Evolutionary conservation across 2,113 vertebrate genomes (phyloP).

Genomic region (Leucosticte australis): DNA sequence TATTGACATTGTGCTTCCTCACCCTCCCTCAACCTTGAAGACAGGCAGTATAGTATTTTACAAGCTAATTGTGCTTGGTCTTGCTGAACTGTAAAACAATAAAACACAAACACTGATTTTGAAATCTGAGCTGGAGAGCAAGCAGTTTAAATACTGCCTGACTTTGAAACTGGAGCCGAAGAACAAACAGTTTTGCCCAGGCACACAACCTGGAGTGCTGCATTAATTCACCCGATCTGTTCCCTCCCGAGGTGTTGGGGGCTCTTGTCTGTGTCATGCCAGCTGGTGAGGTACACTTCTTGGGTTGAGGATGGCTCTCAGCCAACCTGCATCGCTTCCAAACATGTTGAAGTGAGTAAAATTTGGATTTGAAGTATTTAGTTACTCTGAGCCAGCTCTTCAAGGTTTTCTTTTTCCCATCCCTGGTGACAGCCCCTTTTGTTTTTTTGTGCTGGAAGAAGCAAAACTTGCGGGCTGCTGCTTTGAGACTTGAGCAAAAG

Average conservation of each 20-base stretch:
- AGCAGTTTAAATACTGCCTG: neutral
- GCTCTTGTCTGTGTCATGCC: constrained; percentile 44
- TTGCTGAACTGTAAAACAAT: constrained; percentile 23
- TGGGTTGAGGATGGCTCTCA: constrained; percentile 17
- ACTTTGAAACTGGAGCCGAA: neutral
- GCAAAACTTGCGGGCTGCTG: neutral
- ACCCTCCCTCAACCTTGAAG: constrained; percentile 3
- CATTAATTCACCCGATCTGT: constrained; percentile 37
- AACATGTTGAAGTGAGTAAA: constrained; percentile 50
- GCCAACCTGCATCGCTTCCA: constrained; percentile 43
- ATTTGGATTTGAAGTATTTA: constrained; percentile 43
- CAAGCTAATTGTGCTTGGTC: constrained; percentile 27
- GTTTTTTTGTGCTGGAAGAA: neutral
- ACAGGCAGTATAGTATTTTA: neutral
- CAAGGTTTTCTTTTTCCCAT: constrained; percentile 18
- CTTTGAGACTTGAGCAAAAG: constrained; percentile 8
- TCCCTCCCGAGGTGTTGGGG: constrained; percentile 26
- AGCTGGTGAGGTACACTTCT: constrained; percentile 44
- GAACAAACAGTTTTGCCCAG: constrained; percentile 17
- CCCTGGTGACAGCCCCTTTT: neutral
- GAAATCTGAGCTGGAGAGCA: constrained; percentile 8
- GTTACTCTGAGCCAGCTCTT: constrained; percentile 36
- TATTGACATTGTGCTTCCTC: neutral
- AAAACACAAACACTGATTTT: constrained; percentile 15
- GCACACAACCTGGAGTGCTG: neutral